Evolutionary conservation across 1,140 invertebrate species (phyloP).

Genomic region (Calycopis cecrops): DNA sequence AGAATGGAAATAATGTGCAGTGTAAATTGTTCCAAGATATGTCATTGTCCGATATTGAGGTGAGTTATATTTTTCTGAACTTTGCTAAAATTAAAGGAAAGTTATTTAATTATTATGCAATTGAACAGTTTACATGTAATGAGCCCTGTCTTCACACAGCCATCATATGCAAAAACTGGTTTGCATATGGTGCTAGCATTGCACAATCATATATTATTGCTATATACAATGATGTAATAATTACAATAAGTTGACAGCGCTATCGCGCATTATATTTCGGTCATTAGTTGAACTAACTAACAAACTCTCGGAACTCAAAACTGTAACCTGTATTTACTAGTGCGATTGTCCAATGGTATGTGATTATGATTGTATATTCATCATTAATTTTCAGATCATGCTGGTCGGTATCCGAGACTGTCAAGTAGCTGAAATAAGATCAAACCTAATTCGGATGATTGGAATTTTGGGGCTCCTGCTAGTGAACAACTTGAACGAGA

Average conservation of each 20-base stretch:
- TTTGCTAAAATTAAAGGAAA: not conserved
- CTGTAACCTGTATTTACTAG: no score
- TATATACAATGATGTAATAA: no score
- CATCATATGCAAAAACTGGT: no score
- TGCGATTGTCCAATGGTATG: not conserved
- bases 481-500: constrained; percentile 50
- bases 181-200: no score
- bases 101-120: not conserved
- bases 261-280: no score
- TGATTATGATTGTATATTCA: not conserved
- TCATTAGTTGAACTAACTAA: no score
- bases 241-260: no score
- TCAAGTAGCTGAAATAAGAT: constrained; percentile 76
- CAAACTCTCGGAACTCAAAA: no score
- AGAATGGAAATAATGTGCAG: constrained; percentile 44
- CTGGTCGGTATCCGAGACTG: constrained; percentile 76
- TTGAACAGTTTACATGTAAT: not conserved
- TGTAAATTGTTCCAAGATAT: constrained; percentile 60
- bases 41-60: constrained; percentile 66
- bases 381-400: constrained; percentile 71
- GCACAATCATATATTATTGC: no score
- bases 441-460: constrained; percentile 82
- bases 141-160: no score
- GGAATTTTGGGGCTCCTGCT: constrained; percentile 75
- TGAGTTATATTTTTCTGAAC: constrained; percentile 28